phyloP scores from a whole-genome alignment of 2,113 vertebrate genomes.

The Hippocampus guttulatus region DNA sequence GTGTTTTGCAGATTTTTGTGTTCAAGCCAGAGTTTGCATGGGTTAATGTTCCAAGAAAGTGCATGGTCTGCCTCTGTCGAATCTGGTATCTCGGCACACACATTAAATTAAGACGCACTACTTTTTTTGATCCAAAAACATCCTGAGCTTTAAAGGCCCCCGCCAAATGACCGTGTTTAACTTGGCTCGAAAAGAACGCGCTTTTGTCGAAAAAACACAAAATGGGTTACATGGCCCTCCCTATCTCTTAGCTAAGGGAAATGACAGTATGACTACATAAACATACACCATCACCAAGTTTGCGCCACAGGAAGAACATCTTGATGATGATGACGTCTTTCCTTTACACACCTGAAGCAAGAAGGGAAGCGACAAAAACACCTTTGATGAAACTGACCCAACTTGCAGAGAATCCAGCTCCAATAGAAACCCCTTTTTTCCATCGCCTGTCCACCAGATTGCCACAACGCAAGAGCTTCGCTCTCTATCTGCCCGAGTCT shows the following conservation, averaged over 20 bases:
- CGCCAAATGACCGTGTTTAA: neutral
- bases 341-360: constrained; percentile 46
- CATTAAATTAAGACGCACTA: constrained; percentile 13
- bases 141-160: neutral
- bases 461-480: neutral
- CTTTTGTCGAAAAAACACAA: neutral
- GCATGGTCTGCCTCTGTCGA: neutral
- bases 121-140: neutral
- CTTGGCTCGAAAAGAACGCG: neutral
- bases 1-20: constrained; percentile 1
- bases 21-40: neutral
- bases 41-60: neutral
- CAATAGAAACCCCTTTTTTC: constrained; percentile 15
- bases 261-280: neutral
- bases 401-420: constrained; percentile 22
- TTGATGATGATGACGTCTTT: neutral
- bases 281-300: neutral
- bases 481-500: neutral
- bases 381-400: constrained; percentile 41
- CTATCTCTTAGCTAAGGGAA: neutral
- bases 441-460: constrained; percentile 2
- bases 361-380: constrained; percentile 40
- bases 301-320: neutral
- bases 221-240: neutral
- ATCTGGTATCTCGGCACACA: constrained; percentile 47